Evolutionary conservation across 2,113 vertebrate species (phyloP), one percentile per base, ranked within the genome.

Genomic region (Bothrops jararaca): DNA sequence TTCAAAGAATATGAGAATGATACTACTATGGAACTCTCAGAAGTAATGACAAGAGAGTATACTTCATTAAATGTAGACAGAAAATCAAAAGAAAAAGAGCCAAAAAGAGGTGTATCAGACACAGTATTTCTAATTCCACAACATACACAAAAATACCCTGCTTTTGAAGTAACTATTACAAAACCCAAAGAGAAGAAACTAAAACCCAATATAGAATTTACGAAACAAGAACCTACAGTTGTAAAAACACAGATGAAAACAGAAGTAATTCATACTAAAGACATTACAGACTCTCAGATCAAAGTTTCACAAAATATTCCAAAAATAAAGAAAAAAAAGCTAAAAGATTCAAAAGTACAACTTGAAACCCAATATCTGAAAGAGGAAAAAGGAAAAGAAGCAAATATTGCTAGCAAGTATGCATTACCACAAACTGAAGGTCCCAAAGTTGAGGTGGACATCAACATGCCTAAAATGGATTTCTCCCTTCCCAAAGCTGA

Each of bases 141-240:
- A 3, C 87, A 89, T 1, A 13, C 34, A 52, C 93, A 92, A 56
- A 94, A 85, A 89, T 53, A 80, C 90, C 94, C 97, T 94, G 97
- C 97, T 95, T 96, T 96, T 95, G 97, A 97, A 96, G 95, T 97
- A 91, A 96, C 74, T 53, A 95, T 94, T 92, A 93, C 94, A 96
- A 96, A 95, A 89, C 80, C 95, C 34, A 96, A 95, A 53, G 95
- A 95, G 0, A 93, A 92, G 24, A 94, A 95, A 57, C 23, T 57
- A 89, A 90, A 74, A 93, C 90, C 94, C 90, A 95, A 80, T 60
- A 34, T 86, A 58, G 87, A n/a, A 53, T 22, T 86, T 85, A 56
- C 89, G 50, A 74, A 86, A 92, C 8, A 42, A 92, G 95, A 95
- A 93, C 9, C 92, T 42, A 4, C 69, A 91, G 91, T 69, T 53